Evolutionary conservation across 2,797 vertebrate genomes (phyloP), one percentile per base, ranked within the genome.

Genomic region (Diglossa cyanea): DNA sequence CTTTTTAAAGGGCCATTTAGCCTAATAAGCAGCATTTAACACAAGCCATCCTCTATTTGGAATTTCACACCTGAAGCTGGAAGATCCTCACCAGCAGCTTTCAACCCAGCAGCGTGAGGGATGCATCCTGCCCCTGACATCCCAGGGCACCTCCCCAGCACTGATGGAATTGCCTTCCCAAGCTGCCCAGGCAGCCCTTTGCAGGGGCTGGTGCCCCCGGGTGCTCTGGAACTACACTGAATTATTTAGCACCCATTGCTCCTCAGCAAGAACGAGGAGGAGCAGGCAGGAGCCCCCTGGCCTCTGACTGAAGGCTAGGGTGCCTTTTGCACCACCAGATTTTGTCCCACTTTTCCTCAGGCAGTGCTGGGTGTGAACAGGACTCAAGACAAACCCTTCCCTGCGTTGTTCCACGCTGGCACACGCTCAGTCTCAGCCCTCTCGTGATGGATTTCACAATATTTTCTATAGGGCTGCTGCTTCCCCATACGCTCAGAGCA

Each of bases 221-320:
- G 20, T 47, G 57, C 24, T 93, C 45, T 90, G 70, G 81, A 93
- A 74, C n/a, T 81, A 15, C 86, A 81, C 86, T 92, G 72, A 96
- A 96, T 95, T 90, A 93, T 96, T 96, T 75, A 95, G 76, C 66
- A 72, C 44, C 62, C 33, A 40, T 37, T 96, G 96, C 44, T 66
- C 50, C 82, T 88, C 91, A 40, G 51, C 65, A 74, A 88, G 93
- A 40, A 4, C 44, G 81, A 92, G 77, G 62, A 86, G 82, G 33
- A 85, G 44, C 82, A 85, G 63, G 91, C 75, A 65, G 39, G 39
- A 40, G 39, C 39, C 39, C 55, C 35, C 51, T 30, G 66, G 70
- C 72, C 91, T 94, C 83, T 89, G 37, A 40, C 78, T 92, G 85
- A 81, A 95, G 91, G 58, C 63, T 63, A 11, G 2, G 2, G 50